phyloP scores from a whole-genome alignment of 2,113 vertebrate species.

The Tragelaphus imberbis region DNA sequence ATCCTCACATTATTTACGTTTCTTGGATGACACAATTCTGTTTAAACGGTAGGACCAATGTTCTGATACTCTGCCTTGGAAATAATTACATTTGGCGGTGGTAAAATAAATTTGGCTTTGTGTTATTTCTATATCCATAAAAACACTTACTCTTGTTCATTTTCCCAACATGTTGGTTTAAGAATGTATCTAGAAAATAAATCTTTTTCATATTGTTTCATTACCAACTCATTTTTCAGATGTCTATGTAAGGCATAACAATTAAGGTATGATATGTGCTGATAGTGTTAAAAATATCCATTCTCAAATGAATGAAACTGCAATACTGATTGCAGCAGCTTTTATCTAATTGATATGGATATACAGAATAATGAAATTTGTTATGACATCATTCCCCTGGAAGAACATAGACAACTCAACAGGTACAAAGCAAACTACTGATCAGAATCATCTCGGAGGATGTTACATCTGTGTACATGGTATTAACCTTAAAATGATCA shows the following conservation, averaged over 20 bases:
- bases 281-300: neutral
- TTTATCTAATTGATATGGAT: neutral
- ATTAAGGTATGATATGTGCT: neutral
- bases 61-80: neutral
- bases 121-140: neutral
- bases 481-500: neutral
- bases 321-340: neutral
- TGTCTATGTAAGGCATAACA: neutral
- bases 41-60: neutral
- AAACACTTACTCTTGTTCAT: neutral
- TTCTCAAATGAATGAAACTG: neutral
- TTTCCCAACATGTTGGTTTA: neutral
- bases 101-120: neutral
- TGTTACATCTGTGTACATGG: neutral
- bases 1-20: neutral
- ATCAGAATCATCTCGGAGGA: neutral
- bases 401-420: neutral
- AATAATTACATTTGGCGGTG: neutral
- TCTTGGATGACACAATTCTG: neutral
- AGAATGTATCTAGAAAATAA: neutral
- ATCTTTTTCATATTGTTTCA: neutral
- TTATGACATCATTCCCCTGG: neutral
- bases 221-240: constrained; percentile 20
- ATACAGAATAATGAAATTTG: neutral
- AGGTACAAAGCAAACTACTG: neutral